phyloP scores from a whole-genome alignment of 2,113 vertebrate species.

The Ameiurus melas region DNA sequence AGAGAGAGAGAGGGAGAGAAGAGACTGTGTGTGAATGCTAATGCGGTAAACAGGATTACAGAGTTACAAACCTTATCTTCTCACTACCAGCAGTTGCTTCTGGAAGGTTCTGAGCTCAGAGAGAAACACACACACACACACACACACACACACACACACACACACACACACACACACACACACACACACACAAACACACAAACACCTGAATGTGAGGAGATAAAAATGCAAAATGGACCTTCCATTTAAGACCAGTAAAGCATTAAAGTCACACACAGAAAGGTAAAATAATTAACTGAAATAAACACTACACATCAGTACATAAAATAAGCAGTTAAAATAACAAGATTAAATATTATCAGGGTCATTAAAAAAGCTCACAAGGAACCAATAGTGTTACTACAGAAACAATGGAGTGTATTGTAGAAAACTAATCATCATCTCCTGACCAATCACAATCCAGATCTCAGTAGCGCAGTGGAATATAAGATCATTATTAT shows the following conservation, averaged over 20 bases:
- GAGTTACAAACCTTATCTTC: background rate
- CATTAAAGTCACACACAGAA: background rate
- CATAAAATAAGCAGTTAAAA: background rate
- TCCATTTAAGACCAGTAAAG: background rate
- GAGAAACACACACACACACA: background rate
- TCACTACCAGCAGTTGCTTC: background rate
- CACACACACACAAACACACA: background rate
- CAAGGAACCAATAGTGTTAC: background rate
- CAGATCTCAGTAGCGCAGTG: background rate
- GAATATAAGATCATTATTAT: background rate
- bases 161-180: background rate
- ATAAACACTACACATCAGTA: background rate
- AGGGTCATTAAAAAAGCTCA: background rate
- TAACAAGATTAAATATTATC: background rate
- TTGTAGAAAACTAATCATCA: background rate
- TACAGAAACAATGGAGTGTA: background rate
- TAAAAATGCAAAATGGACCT: background rate
- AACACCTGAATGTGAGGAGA: background rate
- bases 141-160: background rate
- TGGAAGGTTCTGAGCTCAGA: background rate
- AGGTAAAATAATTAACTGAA: background rate
- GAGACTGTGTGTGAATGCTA: background rate
- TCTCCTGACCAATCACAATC: background rate
- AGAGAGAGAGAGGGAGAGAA: too few species aligned
- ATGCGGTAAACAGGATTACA: constrained; percentile 26